phyloP scores from a whole-genome alignment of 2,888 invertebrate genomes.

The Psylliodes chrysocephalus region DNA sequence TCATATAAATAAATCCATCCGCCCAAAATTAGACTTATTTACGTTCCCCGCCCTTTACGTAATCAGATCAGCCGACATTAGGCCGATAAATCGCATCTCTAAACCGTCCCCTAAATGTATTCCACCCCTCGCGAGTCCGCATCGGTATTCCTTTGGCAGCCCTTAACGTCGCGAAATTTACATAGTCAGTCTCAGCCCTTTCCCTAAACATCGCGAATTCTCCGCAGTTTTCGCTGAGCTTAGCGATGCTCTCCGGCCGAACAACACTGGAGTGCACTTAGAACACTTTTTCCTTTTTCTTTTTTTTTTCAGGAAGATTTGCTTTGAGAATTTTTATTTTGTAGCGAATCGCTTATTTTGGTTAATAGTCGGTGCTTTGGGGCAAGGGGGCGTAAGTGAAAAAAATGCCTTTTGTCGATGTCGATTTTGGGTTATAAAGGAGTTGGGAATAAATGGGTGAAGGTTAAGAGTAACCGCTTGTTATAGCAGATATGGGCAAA shows the following conservation, averaged over 20 bases:
- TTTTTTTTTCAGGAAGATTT: slow-evolving; percentile 14
- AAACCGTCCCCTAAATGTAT: slow-evolving; percentile 34
- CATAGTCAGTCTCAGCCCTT: slow-evolving; percentile 45
- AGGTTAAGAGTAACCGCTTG: too few species aligned
- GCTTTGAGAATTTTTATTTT: slow-evolving; percentile 35
- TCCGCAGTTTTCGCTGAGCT: slow-evolving; percentile 46
- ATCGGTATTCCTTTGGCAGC: slow-evolving; percentile 40
- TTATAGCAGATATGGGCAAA: too few species aligned
- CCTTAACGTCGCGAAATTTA: slow-evolving; percentile 41
- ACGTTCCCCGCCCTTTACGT: slow-evolving; percentile 26
- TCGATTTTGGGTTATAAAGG: background rate
- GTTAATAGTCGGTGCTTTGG: slow-evolving; percentile 29
- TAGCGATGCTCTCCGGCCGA: slow-evolving; percentile 43
- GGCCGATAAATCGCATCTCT: slow-evolving; percentile 30
- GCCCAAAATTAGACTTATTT: slow-evolving; percentile 28
- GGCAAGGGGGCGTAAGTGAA: slow-evolving; percentile 1
- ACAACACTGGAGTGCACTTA: slow-evolving; percentile 49
- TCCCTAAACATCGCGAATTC: slow-evolving; percentile 40
- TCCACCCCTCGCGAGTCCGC: slow-evolving; percentile 34
- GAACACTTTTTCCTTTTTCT: slow-evolving; percentile 34
- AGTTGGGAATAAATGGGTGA: background rate
- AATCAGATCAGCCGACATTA: slow-evolving; percentile 36
- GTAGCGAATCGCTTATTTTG: slow-evolving; percentile 34
- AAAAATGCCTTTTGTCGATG: background rate
- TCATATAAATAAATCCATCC: slow-evolving; percentile 9